Percentiles rank a stretch among this genome's conserved stretches.
These are phyloP conservation scores for Toxonevra muliebris DNA, from an alignment of 2,888 invertebrate genomes.

Conservation along the genomic window DNA sequence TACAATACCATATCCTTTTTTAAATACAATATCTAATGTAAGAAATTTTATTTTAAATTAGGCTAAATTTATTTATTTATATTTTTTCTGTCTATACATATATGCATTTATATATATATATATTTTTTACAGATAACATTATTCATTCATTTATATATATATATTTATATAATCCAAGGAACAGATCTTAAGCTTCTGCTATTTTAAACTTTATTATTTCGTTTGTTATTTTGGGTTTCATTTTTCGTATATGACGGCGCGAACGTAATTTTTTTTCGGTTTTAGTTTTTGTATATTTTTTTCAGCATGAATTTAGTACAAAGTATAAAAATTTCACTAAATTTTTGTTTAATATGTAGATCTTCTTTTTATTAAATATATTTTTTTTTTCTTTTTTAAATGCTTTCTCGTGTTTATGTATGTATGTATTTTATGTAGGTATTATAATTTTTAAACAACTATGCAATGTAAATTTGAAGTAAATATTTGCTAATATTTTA, in stretches of 20 bases:
- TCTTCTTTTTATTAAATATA: conserved; percentile 14
- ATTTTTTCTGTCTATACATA: conserved; percentile 31
- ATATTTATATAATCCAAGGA: conserved; percentile 44
- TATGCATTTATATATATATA: conserved; percentile 29
- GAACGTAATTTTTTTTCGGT: neutral
- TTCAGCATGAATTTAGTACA: neutral
- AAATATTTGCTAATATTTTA: conserved; percentile 11
- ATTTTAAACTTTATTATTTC: conserved; percentile 11
- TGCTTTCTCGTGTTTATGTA: conserved; percentile 10
- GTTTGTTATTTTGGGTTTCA: conserved; percentile 4
- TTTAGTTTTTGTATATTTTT: conserved; percentile 5
- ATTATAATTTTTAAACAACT: neutral
- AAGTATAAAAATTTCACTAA: neutral
- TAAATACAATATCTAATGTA: conserved; percentile 44
- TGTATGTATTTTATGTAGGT: conserved; percentile 16
- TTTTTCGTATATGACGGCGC: conserved; percentile 10
- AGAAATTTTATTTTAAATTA: conserved; percentile 28
- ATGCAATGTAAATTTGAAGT: neutral
- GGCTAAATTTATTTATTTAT: conserved; percentile 31
- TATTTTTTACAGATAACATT: conserved; percentile 8
- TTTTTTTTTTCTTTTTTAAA: conserved; percentile 20
- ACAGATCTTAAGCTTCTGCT: conserved; percentile 45
- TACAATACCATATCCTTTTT: conserved; percentile 36
- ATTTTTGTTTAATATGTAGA: conserved; percentile 15
- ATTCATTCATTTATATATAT: conserved; percentile 22